Evolutionary conservation across 2,888 invertebrate genomes (phyloP), one percentile per base, ranked within the genome.

Genomic region (Diadegma fenestrale): DNA sequence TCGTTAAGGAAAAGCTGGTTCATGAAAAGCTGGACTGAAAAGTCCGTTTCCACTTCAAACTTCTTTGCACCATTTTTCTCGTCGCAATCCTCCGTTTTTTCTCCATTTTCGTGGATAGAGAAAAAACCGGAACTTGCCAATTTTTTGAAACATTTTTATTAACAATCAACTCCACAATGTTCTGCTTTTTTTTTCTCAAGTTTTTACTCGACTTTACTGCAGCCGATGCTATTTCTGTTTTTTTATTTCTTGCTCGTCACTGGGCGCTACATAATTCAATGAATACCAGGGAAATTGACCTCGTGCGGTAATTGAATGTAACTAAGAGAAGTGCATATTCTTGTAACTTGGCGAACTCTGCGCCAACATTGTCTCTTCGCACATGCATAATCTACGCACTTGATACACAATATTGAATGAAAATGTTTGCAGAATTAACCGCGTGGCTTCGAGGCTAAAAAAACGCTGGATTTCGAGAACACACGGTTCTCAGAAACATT

Each of bases 291-390:
- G n/a, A 71, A 71, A 48, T 26, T 22, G 33, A 58, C 43, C 43
- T 26, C 54, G 58, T 58, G 58, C 26, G 30, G 22, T 58, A 43
- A 54, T 54, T 48, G 33, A 71, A 71, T 51, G 48, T 45, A 45
- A 69, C 17, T 69, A 30, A 69, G 48, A 48, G 26, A 69, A 69
- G 45, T 66, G 41, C 19, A 37, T 14, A 37, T 64, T 48, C 45
- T 69, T 45, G 48, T 48, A 69, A 48, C 48, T 69, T 48, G 0
- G 48, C 17, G 69, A 48, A 22, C 45, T 69, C 69, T n/a, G n/a
- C 26, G 17, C 10, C 30, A 26, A 69, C 45, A 69, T 69, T 30
- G 17, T 48, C 69, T 48, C 19, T 48, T 48, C 48, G 17, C 17
- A 48, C 30, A 48, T 69, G 69, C 48, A 26, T 69, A 69, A 69